Evolutionary conservation across 2,888 invertebrate species (phyloP).

Genomic region (Aspidiotus rigidus): DNA sequence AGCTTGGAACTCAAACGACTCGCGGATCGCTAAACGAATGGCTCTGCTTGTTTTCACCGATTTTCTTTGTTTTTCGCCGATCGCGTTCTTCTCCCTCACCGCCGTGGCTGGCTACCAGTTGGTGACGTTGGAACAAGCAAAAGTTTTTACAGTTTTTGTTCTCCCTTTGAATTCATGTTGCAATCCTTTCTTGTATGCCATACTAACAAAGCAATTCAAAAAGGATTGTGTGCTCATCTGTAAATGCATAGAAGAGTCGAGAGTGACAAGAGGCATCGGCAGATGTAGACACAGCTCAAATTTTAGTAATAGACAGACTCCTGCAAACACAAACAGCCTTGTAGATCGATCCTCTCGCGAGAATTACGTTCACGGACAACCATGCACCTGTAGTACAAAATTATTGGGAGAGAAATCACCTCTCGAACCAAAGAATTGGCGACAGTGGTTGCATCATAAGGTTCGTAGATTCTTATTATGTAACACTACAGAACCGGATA

Average conservation of each 20-base stretch:
- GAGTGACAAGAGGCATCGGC: constrained; percentile 79
- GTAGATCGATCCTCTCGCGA: constrained; percentile 70
- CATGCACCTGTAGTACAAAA: constrained; percentile 53
- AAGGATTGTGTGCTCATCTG: constrained; percentile 93
- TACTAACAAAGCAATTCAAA: constrained; percentile 94
- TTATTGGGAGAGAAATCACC: constrained; percentile 46
- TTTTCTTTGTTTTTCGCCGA: constrained; percentile 96
- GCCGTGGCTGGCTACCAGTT: constrained; percentile 85
- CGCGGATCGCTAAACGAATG: constrained; percentile 92
- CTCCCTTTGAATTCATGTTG: constrained; percentile 93
- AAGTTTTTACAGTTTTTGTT: constrained; percentile 89
- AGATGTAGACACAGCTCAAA: constrained; percentile 76
- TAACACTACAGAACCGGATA: constrained; percentile 44
- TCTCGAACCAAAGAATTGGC: constrained; percentile 39
- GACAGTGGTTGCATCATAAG: constrained; percentile 44
- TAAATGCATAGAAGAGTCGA: constrained; percentile 88
- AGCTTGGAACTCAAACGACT: constrained; percentile 96
- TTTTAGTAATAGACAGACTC: constrained; percentile 78
- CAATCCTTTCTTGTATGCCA: constrained; percentile 96
- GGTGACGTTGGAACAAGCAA: constrained; percentile 88
- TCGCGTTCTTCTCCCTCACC: constrained; percentile 88
- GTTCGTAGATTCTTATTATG: constrained; percentile 49
- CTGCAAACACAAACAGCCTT: constrained; percentile 75
- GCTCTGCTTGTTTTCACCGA: constrained; percentile 93
- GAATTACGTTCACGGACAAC: constrained; percentile 48